Evolutionary conservation across 2,797 vertebrate genomes (phyloP), one percentile per base, ranked within the genome.

Genomic region (Premnoplex brunnescens): DNA sequence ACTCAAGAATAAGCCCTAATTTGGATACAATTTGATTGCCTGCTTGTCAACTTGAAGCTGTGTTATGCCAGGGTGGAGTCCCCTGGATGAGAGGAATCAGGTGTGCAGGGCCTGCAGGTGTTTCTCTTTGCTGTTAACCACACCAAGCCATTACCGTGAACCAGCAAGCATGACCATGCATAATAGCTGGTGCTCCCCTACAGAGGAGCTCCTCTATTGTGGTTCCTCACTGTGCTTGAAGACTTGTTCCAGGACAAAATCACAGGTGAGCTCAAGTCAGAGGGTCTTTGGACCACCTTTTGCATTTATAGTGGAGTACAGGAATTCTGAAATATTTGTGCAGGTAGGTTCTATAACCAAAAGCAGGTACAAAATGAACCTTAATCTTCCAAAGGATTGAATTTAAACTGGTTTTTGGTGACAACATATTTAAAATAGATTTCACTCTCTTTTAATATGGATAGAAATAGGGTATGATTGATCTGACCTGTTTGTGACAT

Each of bases 91-190:
- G 17, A 69, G 12, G 36, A 55, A 26, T 34, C 8, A 3, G 1
- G 6, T 28, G 26, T 34, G 6, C 10, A 26, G 56, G 14, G 20
- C 4, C 26, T 20, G 55, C 4, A 48, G 52, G 8, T 0, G 3
- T 41, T 44, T 39, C 17, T 52, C 7, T 23, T 59, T 56, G 26
- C 23, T 37, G 27, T 56, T 43, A 81, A 24, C 14, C 0, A 16
- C 17, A 21, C 32, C n/a, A 16, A 16, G 3, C 34, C 68, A 52
- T 28, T 60, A 13, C 10, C 19, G 3, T 37, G n/a, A 88, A 32
- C 14, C 23, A 60, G 21, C 16, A 66, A 60, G 12, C 7, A 22
- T 18, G 27, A 55, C 58, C 4, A 17, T 19, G 30, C 9, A 6
- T 27, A 15, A 43, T 48, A 55, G 10, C 13, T 69, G 20, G 2